A percentile compares a stretch with the other conserved stretches of the same genome.
These are phyloP conservation scores for Volucella bombylans DNA, from an alignment of 2,888 invertebrate species.

Conservation along the genomic window DNA sequence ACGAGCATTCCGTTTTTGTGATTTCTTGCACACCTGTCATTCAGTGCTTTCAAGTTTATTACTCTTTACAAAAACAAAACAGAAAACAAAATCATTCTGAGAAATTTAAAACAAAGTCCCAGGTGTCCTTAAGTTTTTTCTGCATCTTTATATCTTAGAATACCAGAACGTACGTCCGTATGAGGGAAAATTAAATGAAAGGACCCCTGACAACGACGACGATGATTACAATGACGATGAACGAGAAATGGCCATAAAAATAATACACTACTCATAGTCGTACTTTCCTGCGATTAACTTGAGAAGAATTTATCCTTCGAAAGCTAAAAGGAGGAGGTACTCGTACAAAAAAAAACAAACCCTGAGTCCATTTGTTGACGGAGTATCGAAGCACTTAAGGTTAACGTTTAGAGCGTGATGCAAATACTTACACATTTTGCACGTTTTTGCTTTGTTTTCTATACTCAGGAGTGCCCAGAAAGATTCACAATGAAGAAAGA, in stretches of 20 bases:
- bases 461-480: background rate
- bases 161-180: background rate
- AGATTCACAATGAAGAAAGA: slow-evolving; percentile 21
- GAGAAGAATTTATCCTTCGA: slow-evolving; percentile 24
- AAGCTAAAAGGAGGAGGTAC: background rate
- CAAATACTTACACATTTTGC: slow-evolving; percentile 64
- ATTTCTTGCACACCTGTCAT: slow-evolving; percentile 41
- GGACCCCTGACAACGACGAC: slow-evolving; percentile 37
- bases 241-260: slow-evolving; percentile 7
- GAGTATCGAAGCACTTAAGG: slow-evolving; percentile 52
- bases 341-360: slow-evolving; percentile 20
- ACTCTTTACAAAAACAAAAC: background rate
- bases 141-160: background rate
- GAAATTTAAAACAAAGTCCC: slow-evolving; percentile 40
- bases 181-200: slow-evolving; percentile 53
- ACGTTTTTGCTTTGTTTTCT: slow-evolving; percentile 32
- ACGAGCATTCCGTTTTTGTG: slow-evolving; percentile 2
- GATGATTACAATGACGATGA: background rate
- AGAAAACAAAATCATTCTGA: background rate
- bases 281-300: slow-evolving; percentile 57
- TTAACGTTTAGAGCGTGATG: slow-evolving; percentile 57
- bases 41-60: slow-evolving; percentile 40
- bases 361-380: slow-evolving; percentile 40
- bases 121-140: slow-evolving; percentile 41
- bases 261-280: background rate